These are phyloP conservation scores for Sylvietta virens DNA, from an alignment of 2,113 vertebrate genomes.

Conservation along the genomic window DNA sequence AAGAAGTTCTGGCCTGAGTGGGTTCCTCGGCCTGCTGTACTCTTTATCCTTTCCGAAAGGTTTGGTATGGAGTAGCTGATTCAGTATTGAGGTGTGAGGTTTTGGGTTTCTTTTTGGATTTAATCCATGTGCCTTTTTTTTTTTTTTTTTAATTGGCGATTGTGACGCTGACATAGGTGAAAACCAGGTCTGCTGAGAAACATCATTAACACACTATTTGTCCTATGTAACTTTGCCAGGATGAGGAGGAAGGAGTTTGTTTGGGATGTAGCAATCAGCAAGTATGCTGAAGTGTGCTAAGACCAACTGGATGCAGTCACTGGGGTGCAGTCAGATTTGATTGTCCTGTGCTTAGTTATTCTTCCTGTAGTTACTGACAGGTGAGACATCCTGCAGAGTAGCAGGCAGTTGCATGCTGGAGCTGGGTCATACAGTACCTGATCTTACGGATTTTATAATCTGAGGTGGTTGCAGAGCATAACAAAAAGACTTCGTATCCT, in stretches of 20 bases:
- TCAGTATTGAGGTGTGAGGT: accelerated
- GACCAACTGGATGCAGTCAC: not conserved
- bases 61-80: not conserved
- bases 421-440: not conserved
- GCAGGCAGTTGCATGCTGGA: not conserved
- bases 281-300: not conserved
- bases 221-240: not conserved
- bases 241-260: not conserved
- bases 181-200: not conserved
- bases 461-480: not conserved
- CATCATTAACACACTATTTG: not conserved
- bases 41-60: not conserved
- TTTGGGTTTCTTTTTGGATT: not conserved
- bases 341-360: not conserved
- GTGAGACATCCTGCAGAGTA: not conserved
- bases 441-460: not conserved
- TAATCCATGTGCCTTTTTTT: not conserved
- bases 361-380: not conserved
- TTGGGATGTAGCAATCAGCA: not conserved
- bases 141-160: not conserved
- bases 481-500: not conserved
- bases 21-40: not conserved
- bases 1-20: accelerated
- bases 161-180: not conserved
- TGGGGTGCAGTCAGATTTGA: not conserved